phyloP scores from a whole-genome alignment of 2,113 vertebrate genomes.

The Bufo bufo region DNA sequence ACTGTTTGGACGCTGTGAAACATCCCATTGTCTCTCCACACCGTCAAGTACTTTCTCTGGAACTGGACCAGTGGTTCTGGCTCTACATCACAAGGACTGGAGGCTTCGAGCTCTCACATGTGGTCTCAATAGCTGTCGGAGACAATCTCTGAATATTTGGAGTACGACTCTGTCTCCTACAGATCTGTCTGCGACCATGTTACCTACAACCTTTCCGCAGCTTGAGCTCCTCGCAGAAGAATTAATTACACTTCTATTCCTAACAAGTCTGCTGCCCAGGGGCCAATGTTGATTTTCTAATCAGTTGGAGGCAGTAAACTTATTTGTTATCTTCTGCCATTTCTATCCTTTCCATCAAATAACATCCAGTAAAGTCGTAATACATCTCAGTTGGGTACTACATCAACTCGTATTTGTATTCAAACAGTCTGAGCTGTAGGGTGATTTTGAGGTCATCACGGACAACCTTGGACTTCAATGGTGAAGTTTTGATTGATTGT shows the following conservation, averaged over 20 bases:
- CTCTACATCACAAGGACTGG: slow-evolving; percentile 38
- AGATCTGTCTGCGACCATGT: slow-evolving; percentile 32
- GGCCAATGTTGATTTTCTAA: neutral
- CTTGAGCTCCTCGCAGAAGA: slow-evolving; percentile 23
- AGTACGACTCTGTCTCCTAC: slow-evolving; percentile 29
- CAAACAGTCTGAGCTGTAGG: neutral
- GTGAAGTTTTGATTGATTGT: neutral
- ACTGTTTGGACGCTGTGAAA: slow-evolving; percentile 24
- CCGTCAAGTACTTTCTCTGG: slow-evolving; percentile 35
- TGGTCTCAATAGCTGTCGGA: slow-evolving; percentile 39
- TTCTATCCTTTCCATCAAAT: neutral
- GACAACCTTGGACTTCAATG: neutral
- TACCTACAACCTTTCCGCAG: slow-evolving; percentile 33
- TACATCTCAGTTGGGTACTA: neutral
- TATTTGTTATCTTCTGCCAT: neutral
- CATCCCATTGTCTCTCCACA: slow-evolving; percentile 39
- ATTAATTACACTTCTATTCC: neutral
- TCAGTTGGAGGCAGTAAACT: slow-evolving; percentile 19
- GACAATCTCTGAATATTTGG: slow-evolving; percentile 24
- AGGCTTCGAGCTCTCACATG: slow-evolving; percentile 4
- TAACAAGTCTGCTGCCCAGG: neutral
- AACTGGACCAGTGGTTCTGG: slow-evolving; percentile 43
- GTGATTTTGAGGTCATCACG: neutral
- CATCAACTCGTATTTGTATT: neutral
- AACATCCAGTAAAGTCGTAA: neutral